Conservation (phyloP, 2,797 vertebrate species). For the Selene dorsalis region DNA sequence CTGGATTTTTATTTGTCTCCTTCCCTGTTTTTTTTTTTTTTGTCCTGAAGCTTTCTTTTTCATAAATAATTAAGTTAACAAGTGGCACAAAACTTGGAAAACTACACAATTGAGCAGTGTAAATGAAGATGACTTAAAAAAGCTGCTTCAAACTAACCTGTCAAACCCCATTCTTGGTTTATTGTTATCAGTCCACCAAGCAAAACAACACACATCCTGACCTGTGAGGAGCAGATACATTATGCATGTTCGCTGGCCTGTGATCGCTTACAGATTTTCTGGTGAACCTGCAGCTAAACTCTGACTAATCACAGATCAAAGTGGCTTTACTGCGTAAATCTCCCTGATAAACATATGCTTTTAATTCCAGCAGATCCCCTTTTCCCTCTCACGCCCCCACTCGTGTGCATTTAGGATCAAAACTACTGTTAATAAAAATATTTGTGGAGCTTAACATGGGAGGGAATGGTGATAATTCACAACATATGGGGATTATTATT, state of each 20-base stretch:
- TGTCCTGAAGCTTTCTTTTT: background rate
- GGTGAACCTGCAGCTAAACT: slow-evolving; percentile 49
- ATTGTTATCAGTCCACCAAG: background rate
- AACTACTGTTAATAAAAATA: slow-evolving; percentile 73
- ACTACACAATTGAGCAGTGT: background rate
- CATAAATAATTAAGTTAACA: background rate
- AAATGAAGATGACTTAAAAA: background rate
- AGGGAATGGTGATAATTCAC: slow-evolving; percentile 53
- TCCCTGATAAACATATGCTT: slow-evolving; percentile 80
- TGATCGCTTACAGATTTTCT: slow-evolving; percentile 53
- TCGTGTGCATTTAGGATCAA: slow-evolving; percentile 46
- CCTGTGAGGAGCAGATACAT: slow-evolving; percentile 34
- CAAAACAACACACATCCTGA: slow-evolving; percentile 13
- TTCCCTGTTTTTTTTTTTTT: background rate
- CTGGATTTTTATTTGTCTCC: background rate
- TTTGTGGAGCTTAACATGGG: slow-evolving; percentile 35
- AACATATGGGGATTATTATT: slow-evolving; percentile 63
- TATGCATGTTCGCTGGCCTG: background rate
- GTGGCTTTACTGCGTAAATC: slow-evolving; percentile 77
- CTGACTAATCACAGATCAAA: slow-evolving; percentile 79
- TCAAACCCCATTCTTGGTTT: background rate
- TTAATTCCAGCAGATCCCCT: slow-evolving; percentile 74
- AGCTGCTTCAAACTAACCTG: background rate
- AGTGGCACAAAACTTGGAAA: background rate
- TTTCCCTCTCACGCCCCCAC: slow-evolving; percentile 18